Conservation (phyloP, 2,113 vertebrate genomes). For the Saimiri boliviensis region DNA sequence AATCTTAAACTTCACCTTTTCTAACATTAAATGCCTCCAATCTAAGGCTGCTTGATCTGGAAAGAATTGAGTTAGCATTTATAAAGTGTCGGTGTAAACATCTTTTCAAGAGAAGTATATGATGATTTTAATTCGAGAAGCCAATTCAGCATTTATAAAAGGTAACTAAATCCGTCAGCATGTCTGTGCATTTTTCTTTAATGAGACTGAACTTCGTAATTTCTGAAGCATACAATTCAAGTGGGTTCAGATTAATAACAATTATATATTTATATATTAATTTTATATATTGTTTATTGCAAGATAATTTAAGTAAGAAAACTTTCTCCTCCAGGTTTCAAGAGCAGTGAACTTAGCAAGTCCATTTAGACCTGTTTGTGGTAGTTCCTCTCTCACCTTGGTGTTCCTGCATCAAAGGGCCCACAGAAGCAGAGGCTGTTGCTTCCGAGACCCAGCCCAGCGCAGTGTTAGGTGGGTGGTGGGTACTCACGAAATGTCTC, state of each 20-base stretch:
- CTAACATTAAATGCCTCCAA: conserved; percentile 60
- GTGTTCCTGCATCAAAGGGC: neutral
- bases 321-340: neutral
- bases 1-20: conserved; percentile 62
- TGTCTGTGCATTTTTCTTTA: conserved; percentile 42
- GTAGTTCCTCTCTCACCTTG: neutral
- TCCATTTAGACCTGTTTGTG: neutral
- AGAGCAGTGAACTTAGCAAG: neutral
- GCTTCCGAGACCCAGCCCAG: neutral
- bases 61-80: conserved; percentile 77
- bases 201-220: conserved; percentile 45
- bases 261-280: conserved; percentile 43
- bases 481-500: neutral
- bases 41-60: neutral
- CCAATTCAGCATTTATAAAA: conserved; percentile 79
- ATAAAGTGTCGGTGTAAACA: conserved; percentile 66
- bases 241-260: conserved; percentile 42
- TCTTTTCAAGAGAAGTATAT: conserved; percentile 57
- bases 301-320: conserved; percentile 1
- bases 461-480: too few relatives aligned
- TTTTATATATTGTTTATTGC: conserved; percentile 22
- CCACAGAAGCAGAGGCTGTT: neutral
- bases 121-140: conserved; percentile 70
- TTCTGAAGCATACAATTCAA: conserved; percentile 23
- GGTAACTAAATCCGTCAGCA: conserved; percentile 62